Evolutionary conservation across 2,888 invertebrate genomes (phyloP).

Genomic region (Isotomurus palustris): DNA sequence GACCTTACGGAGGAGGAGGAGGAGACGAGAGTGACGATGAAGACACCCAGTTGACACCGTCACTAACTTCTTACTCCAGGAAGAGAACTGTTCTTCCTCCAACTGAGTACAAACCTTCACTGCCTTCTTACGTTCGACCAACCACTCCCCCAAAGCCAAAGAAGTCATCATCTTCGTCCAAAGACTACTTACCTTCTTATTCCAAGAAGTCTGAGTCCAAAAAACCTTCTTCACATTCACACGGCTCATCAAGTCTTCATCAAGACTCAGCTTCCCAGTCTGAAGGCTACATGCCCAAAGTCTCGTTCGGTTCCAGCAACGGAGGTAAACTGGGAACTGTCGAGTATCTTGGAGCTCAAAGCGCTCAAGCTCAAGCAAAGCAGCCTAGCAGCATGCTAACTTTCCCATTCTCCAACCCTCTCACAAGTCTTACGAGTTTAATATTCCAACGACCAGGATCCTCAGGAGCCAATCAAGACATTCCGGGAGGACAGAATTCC

Average conservation of each 20-base stretch:
- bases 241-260: not conserved
- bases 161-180: not conserved
- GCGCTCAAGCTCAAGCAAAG: not conserved
- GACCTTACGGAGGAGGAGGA: conserved; percentile 22
- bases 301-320: conserved; percentile 6
- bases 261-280: not conserved
- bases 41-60: no score
- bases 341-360: not conserved
- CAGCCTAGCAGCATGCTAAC: not conserved
- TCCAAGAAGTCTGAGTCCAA: not conserved
- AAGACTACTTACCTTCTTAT: no score
- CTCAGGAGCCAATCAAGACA: not conserved
- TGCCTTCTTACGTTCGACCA: not conserved
- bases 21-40: no score
- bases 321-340: not conserved
- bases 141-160: not conserved
- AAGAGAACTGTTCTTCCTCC: no score
- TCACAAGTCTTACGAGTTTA: conserved; percentile 16
- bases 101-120: not conserved
- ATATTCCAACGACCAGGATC: conserved; percentile 21
- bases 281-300: conserved; percentile 4
- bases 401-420: conserved; percentile 3
- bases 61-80: no score
- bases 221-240: not conserved
- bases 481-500: conserved; percentile 1